These are phyloP conservation scores for Drosophila oshimai DNA, from an alignment of 1,140 invertebrate species.

Conservation along the genomic window DNA sequence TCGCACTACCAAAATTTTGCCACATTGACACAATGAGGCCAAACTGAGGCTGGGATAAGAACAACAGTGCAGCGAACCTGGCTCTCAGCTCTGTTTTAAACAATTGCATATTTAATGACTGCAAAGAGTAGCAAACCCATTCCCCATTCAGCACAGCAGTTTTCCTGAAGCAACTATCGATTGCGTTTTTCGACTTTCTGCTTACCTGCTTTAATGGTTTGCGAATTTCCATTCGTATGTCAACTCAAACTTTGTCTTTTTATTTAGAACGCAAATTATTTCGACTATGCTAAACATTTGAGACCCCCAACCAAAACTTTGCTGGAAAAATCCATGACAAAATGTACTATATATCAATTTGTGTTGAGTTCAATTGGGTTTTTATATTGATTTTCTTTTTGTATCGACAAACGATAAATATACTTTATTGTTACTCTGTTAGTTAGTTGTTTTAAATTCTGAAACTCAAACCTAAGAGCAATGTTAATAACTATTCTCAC, in stretches of 20 bases:
- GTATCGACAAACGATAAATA: no score
- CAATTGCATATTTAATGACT: conserved; percentile 71
- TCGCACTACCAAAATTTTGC: conserved; percentile 40
- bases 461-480: no score
- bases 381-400: no score
- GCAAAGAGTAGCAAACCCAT: conserved; percentile 12
- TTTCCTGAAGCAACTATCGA: conserved; percentile 28
- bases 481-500: no score
- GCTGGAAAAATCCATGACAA: background rate
- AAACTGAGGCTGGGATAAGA: conserved; percentile 25
- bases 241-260: conserved; percentile 1
- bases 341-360: no score
- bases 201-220: background rate
- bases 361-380: no score
- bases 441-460: no score
- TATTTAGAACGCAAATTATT: conserved; percentile 47
- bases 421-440: no score
- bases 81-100: conserved; percentile 48
- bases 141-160: background rate
- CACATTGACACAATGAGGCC: conserved; percentile 72
- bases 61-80: conserved; percentile 19
- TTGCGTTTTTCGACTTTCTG: conserved; percentile 12
- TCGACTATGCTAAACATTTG: conserved; percentile 7
- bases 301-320: background rate
- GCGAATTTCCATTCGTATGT: conserved; percentile 5